A percentile compares a stretch with the other conserved stretches of the same genome.
Evolutionary conservation across 2,113 vertebrate genomes (phyloP).

Genomic region (Dasyurus viverrinus): DNA sequence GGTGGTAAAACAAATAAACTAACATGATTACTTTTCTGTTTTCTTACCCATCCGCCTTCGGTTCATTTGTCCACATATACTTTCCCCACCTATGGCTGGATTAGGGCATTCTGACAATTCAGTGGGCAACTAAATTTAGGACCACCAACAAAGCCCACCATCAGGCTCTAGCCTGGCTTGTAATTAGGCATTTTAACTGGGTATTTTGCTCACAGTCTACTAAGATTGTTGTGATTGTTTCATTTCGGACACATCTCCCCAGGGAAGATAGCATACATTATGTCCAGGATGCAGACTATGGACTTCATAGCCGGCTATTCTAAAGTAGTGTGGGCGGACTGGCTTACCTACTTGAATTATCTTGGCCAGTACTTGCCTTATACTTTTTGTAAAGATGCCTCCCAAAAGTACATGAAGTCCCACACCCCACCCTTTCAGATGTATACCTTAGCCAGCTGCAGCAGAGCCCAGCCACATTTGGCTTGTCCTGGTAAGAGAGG

Average conservation of each 20-base stretch:
- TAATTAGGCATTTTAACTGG: constrained; percentile 54
- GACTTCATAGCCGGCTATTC: background rate
- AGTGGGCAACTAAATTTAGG: background rate
- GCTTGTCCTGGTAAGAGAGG: background rate
- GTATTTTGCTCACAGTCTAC: constrained; percentile 15
- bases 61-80: background rate
- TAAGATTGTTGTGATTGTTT: background rate
- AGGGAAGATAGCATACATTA: background rate
- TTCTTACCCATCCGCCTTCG: background rate
- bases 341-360: background rate
- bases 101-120: constrained; percentile 16
- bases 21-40: background rate
- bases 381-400: background rate
- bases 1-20: background rate
- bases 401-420: background rate
- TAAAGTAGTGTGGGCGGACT: background rate
- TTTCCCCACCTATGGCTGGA: background rate
- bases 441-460: background rate
- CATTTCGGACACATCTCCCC: background rate
- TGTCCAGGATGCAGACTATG: background rate
- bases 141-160: constrained; percentile 26
- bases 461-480: background rate
- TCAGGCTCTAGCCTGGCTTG: constrained; percentile 1
- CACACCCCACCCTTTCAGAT: background rate
- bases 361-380: background rate